Conservation (phyloP, 2,797 vertebrate genomes). For the Takifugu ocellatus region DNA sequence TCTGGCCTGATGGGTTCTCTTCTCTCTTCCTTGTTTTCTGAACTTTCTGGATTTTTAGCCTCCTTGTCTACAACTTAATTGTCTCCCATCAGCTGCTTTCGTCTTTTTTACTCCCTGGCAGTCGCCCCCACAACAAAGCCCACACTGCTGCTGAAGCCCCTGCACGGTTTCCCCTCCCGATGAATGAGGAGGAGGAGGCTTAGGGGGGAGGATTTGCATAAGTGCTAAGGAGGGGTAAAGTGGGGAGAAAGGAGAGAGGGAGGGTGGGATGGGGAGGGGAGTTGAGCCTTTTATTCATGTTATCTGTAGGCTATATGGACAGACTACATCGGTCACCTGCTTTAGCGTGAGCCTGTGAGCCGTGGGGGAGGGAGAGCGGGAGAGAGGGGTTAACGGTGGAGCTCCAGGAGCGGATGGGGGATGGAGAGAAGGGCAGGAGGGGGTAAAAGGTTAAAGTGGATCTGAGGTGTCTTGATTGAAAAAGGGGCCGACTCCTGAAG, state of each 20-base stretch:
- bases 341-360: slow-evolving; percentile 58
- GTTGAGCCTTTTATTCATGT: slow-evolving; percentile 66
- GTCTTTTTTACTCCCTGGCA: slow-evolving; percentile 36
- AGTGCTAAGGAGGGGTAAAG: slow-evolving; percentile 26
- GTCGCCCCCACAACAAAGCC: slow-evolving; percentile 76
- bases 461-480: slow-evolving; percentile 79
- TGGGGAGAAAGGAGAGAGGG: slow-evolving; percentile 48
- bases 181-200: slow-evolving; percentile 65
- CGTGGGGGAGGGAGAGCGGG: slow-evolving; percentile 42
- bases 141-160: slow-evolving; percentile 46
- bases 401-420: slow-evolving; percentile 19
- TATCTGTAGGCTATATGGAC: slow-evolving; percentile 80
- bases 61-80: slow-evolving; percentile 24
- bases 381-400: slow-evolving; percentile 27
- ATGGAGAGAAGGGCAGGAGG: slow-evolving; percentile 36
- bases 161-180: slow-evolving; percentile 52
- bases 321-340: slow-evolving; percentile 90
- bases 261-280: slow-evolving; percentile 63
- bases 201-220: slow-evolving; percentile 80
- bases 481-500: slow-evolving; percentile 54
- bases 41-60: slow-evolving; percentile 19
- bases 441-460: slow-evolving; percentile 81
- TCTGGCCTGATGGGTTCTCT: not conserved
- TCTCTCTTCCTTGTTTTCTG: not conserved
- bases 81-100: slow-evolving; percentile 39